phyloP scores from a whole-genome alignment of 2,113 vertebrate species.

The Rhineura floridana region DNA sequence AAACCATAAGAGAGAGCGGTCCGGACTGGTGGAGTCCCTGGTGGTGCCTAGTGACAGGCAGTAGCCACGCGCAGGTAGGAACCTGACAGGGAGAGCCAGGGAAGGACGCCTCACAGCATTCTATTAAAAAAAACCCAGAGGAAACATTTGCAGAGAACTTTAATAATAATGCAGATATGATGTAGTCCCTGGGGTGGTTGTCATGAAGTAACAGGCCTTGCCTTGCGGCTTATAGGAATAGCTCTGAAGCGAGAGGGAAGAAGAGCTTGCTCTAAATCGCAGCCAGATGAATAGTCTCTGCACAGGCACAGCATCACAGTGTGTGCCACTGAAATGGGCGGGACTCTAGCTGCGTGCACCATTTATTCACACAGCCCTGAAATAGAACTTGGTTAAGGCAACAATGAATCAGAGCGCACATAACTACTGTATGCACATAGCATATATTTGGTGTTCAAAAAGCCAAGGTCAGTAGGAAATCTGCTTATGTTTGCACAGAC shows the following conservation, averaged over 20 bases:
- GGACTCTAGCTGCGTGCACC: neutral
- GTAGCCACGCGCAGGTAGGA: too few relatives aligned
- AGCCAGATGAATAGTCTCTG: slow-evolving; percentile 40
- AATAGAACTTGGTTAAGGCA: slow-evolving; percentile 33
- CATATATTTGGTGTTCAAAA: slow-evolving; percentile 27
- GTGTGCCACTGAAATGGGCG: slow-evolving; percentile 20
- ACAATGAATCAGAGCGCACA: slow-evolving; percentile 40
- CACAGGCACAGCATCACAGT: neutral
- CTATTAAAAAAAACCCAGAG: slow-evolving; percentile 12
- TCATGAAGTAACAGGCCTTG: neutral
- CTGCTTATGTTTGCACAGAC: slow-evolving; percentile 50
- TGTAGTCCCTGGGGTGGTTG: too few relatives aligned
- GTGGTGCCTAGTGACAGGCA: too few relatives aligned
- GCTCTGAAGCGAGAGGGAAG: neutral
- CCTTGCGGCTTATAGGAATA: neutral
- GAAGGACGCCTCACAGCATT: too few relatives aligned
- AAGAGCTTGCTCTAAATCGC: slow-evolving; percentile 16
- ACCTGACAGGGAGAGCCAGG: too few relatives aligned
- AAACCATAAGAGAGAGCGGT: too few relatives aligned
- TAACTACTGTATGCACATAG: slow-evolving; percentile 44
- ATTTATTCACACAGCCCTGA: slow-evolving; percentile 40
- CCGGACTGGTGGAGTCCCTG: too few relatives aligned
- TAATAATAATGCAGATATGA: too few relatives aligned
- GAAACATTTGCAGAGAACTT: too few relatives aligned
- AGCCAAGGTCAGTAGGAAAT: slow-evolving; percentile 60